phyloP scores from a whole-genome alignment of 2,888 invertebrate genomes.

The Blera fallax region DNA sequence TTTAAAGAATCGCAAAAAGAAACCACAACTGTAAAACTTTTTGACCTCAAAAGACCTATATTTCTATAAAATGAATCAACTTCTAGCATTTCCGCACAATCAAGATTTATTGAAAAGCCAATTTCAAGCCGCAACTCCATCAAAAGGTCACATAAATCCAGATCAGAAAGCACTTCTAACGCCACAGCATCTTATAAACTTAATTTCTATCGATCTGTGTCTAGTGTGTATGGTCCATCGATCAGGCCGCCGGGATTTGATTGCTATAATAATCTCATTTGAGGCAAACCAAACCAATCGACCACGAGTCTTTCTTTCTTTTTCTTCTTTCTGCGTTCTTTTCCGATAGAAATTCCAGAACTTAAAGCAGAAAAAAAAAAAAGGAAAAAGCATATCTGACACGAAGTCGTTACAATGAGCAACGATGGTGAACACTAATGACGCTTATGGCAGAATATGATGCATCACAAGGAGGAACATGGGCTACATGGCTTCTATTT shows the following conservation, averaged over 20 bases:
- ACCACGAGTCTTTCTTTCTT: not conserved
- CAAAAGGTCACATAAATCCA: slow-evolving; percentile 43
- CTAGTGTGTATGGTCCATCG: not conserved
- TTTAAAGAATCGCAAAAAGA: too few species aligned
- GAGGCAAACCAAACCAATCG: slow-evolving; percentile 5
- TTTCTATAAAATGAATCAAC: not conserved
- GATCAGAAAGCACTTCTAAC: slow-evolving; percentile 16
- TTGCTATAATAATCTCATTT: slow-evolving; percentile 42
- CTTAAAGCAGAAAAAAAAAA: not conserved
- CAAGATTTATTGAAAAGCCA: not conserved
- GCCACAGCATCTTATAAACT: slow-evolving; percentile 25
- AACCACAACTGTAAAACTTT: not conserved
- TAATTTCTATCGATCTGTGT: slow-evolving; percentile 30
- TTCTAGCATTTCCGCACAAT: slow-evolving; percentile 18
- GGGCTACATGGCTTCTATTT: slow-evolving; percentile 4
- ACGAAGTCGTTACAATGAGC: slow-evolving; percentile 60
- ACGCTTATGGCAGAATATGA: slow-evolving; percentile 53
- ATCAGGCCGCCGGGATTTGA: slow-evolving; percentile 24
- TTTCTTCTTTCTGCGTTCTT: not conserved
- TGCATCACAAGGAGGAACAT: slow-evolving; percentile 34
- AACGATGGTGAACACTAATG: slow-evolving; percentile 68
- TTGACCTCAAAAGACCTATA: not conserved
- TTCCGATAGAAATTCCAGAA: slow-evolving; percentile 2
- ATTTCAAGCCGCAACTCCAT: slow-evolving; percentile 4
- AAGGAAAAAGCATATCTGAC: slow-evolving; percentile 46